Base-by-base conservation (phyloP, 2,888 invertebrate species). In the Ypsolopha scabrella region DNA sequence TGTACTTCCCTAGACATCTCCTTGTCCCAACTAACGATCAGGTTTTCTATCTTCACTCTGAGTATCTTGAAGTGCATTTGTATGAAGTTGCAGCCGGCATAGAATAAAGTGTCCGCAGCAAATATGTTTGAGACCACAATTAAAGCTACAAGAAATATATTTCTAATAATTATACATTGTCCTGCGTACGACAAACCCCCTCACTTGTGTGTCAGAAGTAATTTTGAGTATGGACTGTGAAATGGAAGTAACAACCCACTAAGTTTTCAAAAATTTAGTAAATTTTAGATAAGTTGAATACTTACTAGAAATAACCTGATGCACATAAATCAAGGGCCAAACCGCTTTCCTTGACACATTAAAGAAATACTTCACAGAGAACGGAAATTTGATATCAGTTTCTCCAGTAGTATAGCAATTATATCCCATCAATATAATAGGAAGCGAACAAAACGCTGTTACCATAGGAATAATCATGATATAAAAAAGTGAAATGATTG, bases 41-140 rank as follows among this genome's bases (percentile, higher is more conserved):
- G 57, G 7, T 63, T 58, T 54, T 73, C 68, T 10, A 72, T 64
- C 6, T 60, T 61, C 2, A 64, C 58, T 10, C 74, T 64, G 10
- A 81, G 58, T 1, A 80, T 60, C 0, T 64, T 61, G 50, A 81
- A 80, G 46, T 82, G 75, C 72, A 81, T 77, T 45, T 68, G 70
- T 0, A 75, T 62, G 54, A 70, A 75, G 0, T 68, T 64, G 50
- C 81, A 80, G 9, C 72, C 62, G 0, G 61, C 61, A 51, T 70
- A 75, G 52, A 75, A 71, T 0, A 80, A 58, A 0, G 70, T 68
- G 48, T 82, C 81, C 0, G 68, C 57, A 0, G 73, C 73, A 47
- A 70, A 68, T 0, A 75, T 53, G 48, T 68, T 69, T 0, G 61
- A n/a, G 2, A 61, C 63, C 0, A 72, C 74, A 11, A 76, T 60